Evolutionary conservation across 2,888 invertebrate genomes (phyloP).

Genomic region (Nyleta sp.): DNA sequence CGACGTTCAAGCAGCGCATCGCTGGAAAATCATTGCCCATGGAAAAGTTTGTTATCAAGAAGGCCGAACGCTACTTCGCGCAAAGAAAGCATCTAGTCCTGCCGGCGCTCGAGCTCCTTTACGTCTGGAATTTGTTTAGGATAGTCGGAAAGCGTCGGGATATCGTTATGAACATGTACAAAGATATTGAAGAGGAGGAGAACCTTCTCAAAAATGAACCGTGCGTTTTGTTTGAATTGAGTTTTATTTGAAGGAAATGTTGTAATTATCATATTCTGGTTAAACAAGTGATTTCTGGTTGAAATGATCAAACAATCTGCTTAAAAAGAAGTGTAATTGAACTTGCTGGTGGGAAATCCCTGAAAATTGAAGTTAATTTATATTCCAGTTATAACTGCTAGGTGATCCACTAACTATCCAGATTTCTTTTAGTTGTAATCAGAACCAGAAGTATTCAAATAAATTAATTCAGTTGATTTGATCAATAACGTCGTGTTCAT

Average conservation of each 20-base stretch:
- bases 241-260: too few species aligned
- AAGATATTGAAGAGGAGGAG: slow-evolving; percentile 85
- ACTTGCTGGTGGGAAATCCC: too few species aligned
- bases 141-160: slow-evolving; percentile 89
- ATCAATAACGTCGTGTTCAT: background rate
- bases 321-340: too few species aligned
- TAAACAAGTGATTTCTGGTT: too few species aligned
- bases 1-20: slow-evolving; percentile 92
- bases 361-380: too few species aligned
- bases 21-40: slow-evolving; percentile 98
- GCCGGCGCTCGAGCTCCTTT: slow-evolving; percentile 94
- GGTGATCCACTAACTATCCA: too few species aligned
- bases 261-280: too few species aligned
- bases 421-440: too few species aligned
- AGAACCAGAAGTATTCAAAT: too few species aligned
- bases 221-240: slow-evolving; percentile 67
- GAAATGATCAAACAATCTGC: too few species aligned
- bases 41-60: slow-evolving; percentile 97
- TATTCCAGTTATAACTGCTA: too few species aligned
- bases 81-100: slow-evolving; percentile 90
- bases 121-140: slow-evolving; percentile 96
- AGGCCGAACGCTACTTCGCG: slow-evolving; percentile 89
- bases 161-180: slow-evolving; percentile 85
- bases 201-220: slow-evolving; percentile 68
- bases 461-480: too few species aligned